Evolutionary conservation across 2,797 vertebrate species (phyloP), one percentile per base, ranked within the genome.

Genomic region (Hoplostethus atlanticus): DNA sequence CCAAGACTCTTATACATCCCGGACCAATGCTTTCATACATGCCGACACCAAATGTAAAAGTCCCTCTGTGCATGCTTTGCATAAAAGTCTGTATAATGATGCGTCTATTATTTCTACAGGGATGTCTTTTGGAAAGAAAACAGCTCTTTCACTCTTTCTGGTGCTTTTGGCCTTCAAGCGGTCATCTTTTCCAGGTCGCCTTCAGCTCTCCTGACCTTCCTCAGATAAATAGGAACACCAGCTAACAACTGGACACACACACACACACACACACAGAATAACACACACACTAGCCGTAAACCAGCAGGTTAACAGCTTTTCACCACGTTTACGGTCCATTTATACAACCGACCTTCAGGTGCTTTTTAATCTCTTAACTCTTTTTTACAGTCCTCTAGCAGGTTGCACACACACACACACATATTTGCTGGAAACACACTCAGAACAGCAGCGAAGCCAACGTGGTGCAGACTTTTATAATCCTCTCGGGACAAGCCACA

Each of bases 301-400:
- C 91, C 90, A 93, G 90, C 91, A 92, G 90, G 86, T 81, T 89
- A 61, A 76, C 68, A 38, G 28, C 74, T 81, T 84, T 74, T 81
- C 80, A 68, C 83, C 80, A 73, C 79, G 88, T 91, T 89, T 91
- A 85, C 88, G 84, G 80, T 87, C 83, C 44, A 72, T 90, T 92
- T 91, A 70, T 92, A 93, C 83, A 91, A 90, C 84, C 87, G 84
- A 90, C 86, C 81, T 92, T 92, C 92, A 91, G 92, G 92, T 93
- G 91, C 89, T 93, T 93, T 93, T 88, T 87, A 77, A 91, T 88
- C 80, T 88, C 59, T 76, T 25, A 54, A 66, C 78, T 90, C 81
- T 91, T 93, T 93, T 92, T 88, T 92, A 93, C 90, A 91, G 90
- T 68, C 63, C 71, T 80, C 71, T 79, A 77, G 84, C 90, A 93